These are phyloP conservation scores for Grammomys surdaster DNA, from an alignment of 2,113 vertebrate genomes.

Conservation along the genomic window DNA sequence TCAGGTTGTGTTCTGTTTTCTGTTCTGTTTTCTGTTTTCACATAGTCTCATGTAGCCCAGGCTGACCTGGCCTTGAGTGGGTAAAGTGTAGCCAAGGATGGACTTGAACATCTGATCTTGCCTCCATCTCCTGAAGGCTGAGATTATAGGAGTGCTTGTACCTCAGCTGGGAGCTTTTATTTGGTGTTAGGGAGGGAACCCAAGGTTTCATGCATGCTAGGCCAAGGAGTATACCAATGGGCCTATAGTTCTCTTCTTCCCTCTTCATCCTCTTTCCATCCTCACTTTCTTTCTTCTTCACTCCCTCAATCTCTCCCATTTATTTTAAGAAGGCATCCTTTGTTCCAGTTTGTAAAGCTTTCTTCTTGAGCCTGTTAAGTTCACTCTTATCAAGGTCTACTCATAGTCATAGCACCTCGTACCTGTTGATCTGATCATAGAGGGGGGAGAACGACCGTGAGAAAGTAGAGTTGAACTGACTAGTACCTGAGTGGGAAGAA, in stretches of 20 bases:
- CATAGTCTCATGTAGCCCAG: neutral
- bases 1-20: neutral
- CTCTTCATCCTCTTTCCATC: no score
- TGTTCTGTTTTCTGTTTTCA: neutral
- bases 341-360: conserved; percentile 46
- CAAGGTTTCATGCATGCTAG: neutral
- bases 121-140: neutral
- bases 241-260: neutral
- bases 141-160: neutral
- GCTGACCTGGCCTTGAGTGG: neutral
- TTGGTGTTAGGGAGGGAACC: neutral
- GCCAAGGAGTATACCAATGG: neutral
- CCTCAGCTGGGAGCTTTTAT: neutral
- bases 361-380: conserved; percentile 51
- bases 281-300: neutral
- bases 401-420: neutral
- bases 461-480: conserved; percentile 48
- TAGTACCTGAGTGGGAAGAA: neutral
- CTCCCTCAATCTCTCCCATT: no score
- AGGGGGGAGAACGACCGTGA: neutral
- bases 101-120: neutral
- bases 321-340: neutral
- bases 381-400: neutral
- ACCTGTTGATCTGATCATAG: neutral
- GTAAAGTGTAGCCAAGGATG: neutral